Conservation (phyloP, 2,797 vertebrate genomes). For the Ambastaia sidthimunki region DNA sequence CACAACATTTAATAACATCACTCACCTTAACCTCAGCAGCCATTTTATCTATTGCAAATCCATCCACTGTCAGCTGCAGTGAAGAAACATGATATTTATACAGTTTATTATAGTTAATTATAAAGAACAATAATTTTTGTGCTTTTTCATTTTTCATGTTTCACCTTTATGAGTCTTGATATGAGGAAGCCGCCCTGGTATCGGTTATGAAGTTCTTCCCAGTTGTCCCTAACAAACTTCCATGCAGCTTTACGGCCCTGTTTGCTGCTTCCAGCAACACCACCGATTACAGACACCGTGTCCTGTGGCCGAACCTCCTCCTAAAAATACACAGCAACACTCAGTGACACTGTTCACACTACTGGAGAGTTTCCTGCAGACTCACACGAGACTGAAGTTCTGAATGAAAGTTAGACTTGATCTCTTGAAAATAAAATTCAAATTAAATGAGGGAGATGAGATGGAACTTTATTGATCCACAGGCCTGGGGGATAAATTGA, state of each 20-base stretch:
- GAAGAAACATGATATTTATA: constrained; percentile 8
- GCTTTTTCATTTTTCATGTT: neutral
- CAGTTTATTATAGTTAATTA: neutral
- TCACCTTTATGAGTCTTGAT: constrained; percentile 96
- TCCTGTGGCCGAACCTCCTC: constrained; percentile 99
- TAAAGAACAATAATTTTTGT: too few relatives aligned
- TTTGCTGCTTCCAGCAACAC: constrained; percentile 94
- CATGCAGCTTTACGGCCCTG: constrained; percentile 95
- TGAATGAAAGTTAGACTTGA: neutral
- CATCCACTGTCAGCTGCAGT: constrained; percentile 91
- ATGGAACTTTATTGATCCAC: neutral
- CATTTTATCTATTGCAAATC: constrained; percentile 97
- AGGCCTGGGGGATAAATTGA: neutral
- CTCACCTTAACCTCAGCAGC: constrained; percentile 96
- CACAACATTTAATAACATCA: neutral
- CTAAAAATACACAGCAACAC: constrained; percentile 68
- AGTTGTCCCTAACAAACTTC: constrained; percentile 96
- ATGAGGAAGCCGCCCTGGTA: constrained; percentile 98
- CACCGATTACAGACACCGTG: constrained; percentile 95
- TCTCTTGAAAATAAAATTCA: neutral
- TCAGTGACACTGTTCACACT: constrained; percentile 20
- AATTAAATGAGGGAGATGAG: constrained; percentile 2
- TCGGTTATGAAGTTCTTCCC: constrained; percentile 96
- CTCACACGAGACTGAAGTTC: neutral
- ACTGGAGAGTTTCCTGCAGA: neutral